A percentile compares a stretch with the other conserved stretches of the same genome.
These are phyloP conservation scores for Saccostrea echinata DNA, from an alignment of 1,140 invertebrate genomes.

Conservation along the genomic window DNA sequence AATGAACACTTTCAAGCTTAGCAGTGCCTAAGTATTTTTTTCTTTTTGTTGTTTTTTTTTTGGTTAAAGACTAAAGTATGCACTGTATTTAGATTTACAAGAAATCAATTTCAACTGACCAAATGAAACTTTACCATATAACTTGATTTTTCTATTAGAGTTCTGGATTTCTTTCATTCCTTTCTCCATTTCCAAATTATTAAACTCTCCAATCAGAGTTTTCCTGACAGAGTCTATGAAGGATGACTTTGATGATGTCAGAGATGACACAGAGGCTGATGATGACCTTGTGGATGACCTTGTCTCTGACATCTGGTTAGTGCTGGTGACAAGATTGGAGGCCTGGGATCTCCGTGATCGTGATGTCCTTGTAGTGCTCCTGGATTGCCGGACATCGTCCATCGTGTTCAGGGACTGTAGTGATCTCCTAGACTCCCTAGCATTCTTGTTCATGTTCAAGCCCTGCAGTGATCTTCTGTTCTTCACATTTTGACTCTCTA, in stretches of 20 bases:
- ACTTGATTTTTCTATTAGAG: constrained; percentile 29
- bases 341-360: constrained; percentile 28
- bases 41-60: no score
- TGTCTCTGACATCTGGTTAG: constrained; percentile 23
- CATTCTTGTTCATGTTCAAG: not conserved
- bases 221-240: constrained; percentile 42
- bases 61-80: no score
- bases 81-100: no score
- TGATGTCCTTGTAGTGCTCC: not conserved
- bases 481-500: constrained; percentile 28
- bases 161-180: constrained; percentile 56
- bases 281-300: not conserved
- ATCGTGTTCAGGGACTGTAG: not conserved
- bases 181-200: constrained; percentile 57
- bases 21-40: no score
- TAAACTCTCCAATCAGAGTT: constrained; percentile 55
- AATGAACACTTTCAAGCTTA: no score
- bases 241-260: not conserved
- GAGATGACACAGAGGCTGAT: constrained; percentile 11
- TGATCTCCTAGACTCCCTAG: not conserved
- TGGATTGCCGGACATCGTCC: not conserved
- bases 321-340: constrained; percentile 46
- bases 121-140: constrained; percentile 46
- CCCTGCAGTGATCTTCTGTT: constrained; percentile 27
- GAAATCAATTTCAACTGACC: no score